These are phyloP conservation scores for Zonitis immaculata DNA, from an alignment of 2,888 invertebrate genomes.

Conservation along the genomic window DNA sequence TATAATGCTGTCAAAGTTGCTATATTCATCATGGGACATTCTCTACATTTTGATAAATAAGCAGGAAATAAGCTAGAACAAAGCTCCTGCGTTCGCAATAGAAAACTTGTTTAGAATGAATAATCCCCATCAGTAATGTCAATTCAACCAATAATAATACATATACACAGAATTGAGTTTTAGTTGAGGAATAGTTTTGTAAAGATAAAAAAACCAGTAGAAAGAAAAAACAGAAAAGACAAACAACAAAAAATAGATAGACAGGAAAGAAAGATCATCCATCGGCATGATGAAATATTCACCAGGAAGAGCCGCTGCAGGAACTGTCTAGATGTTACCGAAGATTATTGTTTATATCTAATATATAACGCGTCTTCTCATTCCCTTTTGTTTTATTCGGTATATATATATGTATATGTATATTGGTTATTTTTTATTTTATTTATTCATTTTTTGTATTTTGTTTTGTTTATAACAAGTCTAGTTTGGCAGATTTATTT, in stretches of 20 bases:
- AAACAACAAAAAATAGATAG: not conserved
- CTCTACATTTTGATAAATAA: too few relatives aligned
- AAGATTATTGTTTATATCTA: conserved; percentile 8
- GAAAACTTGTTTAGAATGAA: not conserved
- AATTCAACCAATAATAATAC: not conserved
- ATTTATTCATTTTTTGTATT: too few relatives aligned
- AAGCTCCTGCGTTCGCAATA: not conserved
- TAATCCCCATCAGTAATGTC: not conserved
- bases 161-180: not conserved
- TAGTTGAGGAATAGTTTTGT: not conserved
- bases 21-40: too few relatives aligned
- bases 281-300: conserved; percentile 6
- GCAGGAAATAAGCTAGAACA: not conserved
- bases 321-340: conserved; percentile 7
- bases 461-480: conserved; percentile 1
- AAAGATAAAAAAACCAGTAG: not conserved
- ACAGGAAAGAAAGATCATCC: not conserved
- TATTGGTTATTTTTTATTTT: not conserved
- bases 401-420: not conserved
- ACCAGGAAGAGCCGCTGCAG: conserved; percentile 2
- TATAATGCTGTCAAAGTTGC: too few relatives aligned
- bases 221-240: not conserved
- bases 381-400: conserved; percentile 3
- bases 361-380: conserved; percentile 7
- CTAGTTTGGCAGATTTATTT: conserved; percentile 12